A percentile compares a stretch with the other conserved stretches of the same genome.
Evolutionary conservation across 2,888 invertebrate species (phyloP).

Genomic region (Apodemia duryi): DNA sequence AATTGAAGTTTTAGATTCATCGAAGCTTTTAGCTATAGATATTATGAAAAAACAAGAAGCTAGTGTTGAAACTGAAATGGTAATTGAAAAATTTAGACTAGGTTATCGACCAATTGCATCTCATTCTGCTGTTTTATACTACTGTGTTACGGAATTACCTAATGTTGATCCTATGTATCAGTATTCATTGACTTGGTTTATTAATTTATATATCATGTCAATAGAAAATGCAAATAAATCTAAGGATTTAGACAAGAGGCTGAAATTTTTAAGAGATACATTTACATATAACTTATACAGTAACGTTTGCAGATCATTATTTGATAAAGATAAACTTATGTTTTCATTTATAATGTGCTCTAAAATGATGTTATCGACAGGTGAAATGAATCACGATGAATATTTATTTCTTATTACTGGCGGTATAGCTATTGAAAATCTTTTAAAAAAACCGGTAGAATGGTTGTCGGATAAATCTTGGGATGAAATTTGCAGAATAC

Average conservation of each 20-base stretch:
- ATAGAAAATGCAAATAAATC: constrained; percentile 87
- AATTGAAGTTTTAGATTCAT: constrained; percentile 91
- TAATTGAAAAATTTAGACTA: constrained; percentile 86
- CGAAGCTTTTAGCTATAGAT: constrained; percentile 88
- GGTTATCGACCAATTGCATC: constrained; percentile 88
- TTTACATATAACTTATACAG: constrained; percentile 90
- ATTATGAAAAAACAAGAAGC: constrained; percentile 90
- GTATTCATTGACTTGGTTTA: constrained; percentile 92
- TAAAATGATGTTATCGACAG: constrained; percentile 81
- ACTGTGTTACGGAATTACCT: constrained; percentile 89
- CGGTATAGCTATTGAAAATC: constrained; percentile 84
- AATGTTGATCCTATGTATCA: constrained; percentile 95
- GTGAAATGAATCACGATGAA: constrained; percentile 80
- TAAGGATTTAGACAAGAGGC: constrained; percentile 83
- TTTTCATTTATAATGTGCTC: constrained; percentile 90
- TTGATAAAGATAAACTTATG: constrained; percentile 91
- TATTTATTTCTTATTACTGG: constrained; percentile 87
- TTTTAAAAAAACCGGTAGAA: constrained; percentile 81
- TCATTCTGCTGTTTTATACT: constrained; percentile 89
- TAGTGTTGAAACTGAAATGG: constrained; percentile 86
- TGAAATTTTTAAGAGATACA: constrained; percentile 84
- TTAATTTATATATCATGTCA: constrained; percentile 87
- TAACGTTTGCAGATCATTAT: constrained; percentile 90
- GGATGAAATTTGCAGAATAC: constrained; percentile 87
- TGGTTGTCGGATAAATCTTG: constrained; percentile 88